Evolutionary conservation across 2,797 vertebrate species (phyloP).

Genomic region (Gymnodraco acuticeps): DNA sequence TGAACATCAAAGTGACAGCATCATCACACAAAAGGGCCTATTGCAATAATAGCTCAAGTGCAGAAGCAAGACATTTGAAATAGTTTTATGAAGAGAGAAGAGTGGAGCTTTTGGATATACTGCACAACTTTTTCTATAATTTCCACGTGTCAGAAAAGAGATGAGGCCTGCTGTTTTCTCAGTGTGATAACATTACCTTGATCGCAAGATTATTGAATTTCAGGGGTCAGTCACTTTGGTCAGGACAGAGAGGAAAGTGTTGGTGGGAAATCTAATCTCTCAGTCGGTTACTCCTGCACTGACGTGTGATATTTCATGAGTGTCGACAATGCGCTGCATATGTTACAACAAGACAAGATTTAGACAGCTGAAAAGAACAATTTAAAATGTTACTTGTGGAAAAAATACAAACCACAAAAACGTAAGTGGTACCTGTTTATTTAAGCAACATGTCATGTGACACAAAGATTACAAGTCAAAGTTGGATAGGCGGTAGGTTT

Average conservation of each 20-base stretch:
- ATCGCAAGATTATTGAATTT: slow-evolving; percentile 33
- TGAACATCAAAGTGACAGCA: no score
- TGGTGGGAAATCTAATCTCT: slow-evolving; percentile 29
- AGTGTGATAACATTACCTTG: slow-evolving; percentile 21
- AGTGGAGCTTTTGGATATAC: neutral
- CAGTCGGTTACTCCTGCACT: neutral
- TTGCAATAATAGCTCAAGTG: neutral
- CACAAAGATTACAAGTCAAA: neutral
- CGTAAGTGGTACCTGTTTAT: slow-evolving; percentile 43
- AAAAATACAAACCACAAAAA: neutral
- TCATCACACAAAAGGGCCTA: neutral
- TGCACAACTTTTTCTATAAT: slow-evolving; percentile 58
- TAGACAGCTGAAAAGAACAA: slow-evolving; percentile 2
- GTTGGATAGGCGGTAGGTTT: neutral
- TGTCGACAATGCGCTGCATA: neutral
- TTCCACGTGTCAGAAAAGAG: slow-evolving; percentile 54
- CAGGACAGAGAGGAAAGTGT: slow-evolving; percentile 12
- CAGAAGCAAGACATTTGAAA: slow-evolving; percentile 20
- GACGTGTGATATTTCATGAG: slow-evolving; percentile 10
- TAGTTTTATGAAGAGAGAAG: slow-evolving; percentile 2
- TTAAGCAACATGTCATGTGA: slow-evolving; percentile 16
- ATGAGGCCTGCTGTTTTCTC: slow-evolving; percentile 21
- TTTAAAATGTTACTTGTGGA: neutral
- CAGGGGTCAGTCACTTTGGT: slow-evolving; percentile 33
- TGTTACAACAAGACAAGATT: neutral